Evolutionary conservation across 2,888 invertebrate species (phyloP).

Genomic region (Tanypteryx hageni): DNA sequence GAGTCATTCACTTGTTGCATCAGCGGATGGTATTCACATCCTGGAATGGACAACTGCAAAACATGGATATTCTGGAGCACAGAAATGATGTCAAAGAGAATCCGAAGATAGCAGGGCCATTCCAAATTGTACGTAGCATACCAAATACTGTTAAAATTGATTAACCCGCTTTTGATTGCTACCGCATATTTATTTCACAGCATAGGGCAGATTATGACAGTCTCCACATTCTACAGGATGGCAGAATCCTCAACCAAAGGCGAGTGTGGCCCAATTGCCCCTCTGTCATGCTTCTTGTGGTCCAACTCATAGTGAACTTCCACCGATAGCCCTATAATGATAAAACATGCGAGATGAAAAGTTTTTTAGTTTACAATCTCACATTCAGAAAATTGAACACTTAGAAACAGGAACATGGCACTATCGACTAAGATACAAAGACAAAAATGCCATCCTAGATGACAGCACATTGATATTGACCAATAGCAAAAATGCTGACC

Average conservation of each 20-base stretch:
- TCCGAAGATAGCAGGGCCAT: constrained; percentile 11
- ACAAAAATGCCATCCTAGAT: background rate
- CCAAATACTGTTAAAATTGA: constrained; percentile 14
- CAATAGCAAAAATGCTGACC: too few relatives aligned
- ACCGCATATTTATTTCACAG: constrained; percentile 34
- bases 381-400: background rate
- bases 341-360: background rate
- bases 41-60: constrained; percentile 49
- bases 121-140: constrained; percentile 26
- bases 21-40: constrained; percentile 35
- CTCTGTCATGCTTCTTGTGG: constrained; percentile 75
- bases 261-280: constrained; percentile 69
- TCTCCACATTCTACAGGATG: constrained; percentile 65
- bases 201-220: background rate
- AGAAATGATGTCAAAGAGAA: background rate
- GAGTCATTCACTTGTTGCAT: background rate
- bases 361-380: background rate
- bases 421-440: background rate
- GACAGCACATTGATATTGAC: too few relatives aligned
- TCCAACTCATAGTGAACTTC: constrained; percentile 91
- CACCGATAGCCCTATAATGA: constrained; percentile 80
- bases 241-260: constrained; percentile 69
- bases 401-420: background rate
- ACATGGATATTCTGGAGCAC: constrained; percentile 3
- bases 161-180: background rate